phyloP scores from a whole-genome alignment of 2,797 vertebrate species.

The Sciurus carolinensis region DNA sequence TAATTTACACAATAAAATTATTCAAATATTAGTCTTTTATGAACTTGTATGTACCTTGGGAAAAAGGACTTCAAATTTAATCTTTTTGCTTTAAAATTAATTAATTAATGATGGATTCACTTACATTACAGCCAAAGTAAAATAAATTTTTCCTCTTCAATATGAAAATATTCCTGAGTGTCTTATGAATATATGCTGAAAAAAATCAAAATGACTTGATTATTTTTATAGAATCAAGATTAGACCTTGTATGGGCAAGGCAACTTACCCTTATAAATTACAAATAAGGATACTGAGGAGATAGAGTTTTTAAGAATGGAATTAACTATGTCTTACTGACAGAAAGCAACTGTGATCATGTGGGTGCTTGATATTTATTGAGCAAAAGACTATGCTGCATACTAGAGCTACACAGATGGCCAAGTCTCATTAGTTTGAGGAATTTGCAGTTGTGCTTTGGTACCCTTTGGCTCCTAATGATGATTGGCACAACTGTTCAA shows the following conservation, averaged over 20 bases:
- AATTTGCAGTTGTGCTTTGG: neutral
- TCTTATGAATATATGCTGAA: neutral
- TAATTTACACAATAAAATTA: neutral
- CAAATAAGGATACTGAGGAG: neutral
- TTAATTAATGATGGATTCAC: neutral
- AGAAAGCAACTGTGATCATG: neutral
- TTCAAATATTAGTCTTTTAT: neutral
- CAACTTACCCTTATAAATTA: neutral
- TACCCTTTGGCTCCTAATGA: neutral
- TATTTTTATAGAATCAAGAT: neutral
- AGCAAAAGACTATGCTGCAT: neutral
- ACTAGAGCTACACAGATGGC: neutral
- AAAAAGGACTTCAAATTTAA: neutral
- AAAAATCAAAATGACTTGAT: conserved; percentile 11
- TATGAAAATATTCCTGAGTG: neutral
- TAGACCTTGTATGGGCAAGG: neutral
- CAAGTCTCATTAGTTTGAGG: neutral
- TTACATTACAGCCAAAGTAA: neutral
- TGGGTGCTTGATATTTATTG: neutral
- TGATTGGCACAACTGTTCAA: neutral
- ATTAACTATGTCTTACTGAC: neutral
- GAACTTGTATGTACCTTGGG: neutral
- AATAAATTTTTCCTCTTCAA: neutral
- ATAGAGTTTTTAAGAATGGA: conserved; percentile 1
- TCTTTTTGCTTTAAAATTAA: conserved; percentile 25